phyloP scores from a whole-genome alignment of 2,888 invertebrate genomes.

The Petrophora chlorosata region DNA sequence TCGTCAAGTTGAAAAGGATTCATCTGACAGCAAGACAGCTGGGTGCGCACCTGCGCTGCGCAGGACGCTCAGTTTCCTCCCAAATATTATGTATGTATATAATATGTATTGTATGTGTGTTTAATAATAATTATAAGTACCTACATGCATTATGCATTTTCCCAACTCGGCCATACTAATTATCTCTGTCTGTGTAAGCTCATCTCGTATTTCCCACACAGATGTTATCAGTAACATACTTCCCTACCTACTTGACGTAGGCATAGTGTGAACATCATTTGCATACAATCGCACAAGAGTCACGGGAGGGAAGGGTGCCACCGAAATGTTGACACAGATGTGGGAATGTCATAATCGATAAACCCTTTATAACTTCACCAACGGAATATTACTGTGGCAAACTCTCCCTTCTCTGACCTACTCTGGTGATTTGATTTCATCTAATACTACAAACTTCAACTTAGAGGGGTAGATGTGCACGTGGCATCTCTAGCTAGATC shows the following conservation, averaged over 20 bases:
- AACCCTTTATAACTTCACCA: no score
- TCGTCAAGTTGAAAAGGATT: neutral
- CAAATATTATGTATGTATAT: no score
- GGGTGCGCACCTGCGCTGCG: neutral
- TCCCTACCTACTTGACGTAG: no score
- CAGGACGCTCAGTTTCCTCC: neutral
- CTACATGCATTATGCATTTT: neutral
- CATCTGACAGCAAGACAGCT: slow-evolving; percentile 1
- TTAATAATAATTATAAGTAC: neutral
- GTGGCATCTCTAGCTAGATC: no score
- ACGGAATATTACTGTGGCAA: no score
- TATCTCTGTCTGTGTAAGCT: no score
- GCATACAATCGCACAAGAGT: neutral
- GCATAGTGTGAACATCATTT: neutral
- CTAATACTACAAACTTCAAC: no score
- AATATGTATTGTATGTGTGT: neutral
- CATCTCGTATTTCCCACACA: neutral
- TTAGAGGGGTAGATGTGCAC: no score
- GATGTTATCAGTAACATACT: neutral
- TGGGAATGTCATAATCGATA: no score
- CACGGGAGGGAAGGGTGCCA: neutral
- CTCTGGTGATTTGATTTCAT: no score
- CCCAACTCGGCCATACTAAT: no score
- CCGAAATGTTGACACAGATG: neutral
- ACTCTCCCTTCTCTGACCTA: no score